Evolutionary conservation across 2,797 vertebrate genomes (phyloP), one percentile per base, ranked within the genome.

Genomic region (Hydrocynus forskahlii): DNA sequence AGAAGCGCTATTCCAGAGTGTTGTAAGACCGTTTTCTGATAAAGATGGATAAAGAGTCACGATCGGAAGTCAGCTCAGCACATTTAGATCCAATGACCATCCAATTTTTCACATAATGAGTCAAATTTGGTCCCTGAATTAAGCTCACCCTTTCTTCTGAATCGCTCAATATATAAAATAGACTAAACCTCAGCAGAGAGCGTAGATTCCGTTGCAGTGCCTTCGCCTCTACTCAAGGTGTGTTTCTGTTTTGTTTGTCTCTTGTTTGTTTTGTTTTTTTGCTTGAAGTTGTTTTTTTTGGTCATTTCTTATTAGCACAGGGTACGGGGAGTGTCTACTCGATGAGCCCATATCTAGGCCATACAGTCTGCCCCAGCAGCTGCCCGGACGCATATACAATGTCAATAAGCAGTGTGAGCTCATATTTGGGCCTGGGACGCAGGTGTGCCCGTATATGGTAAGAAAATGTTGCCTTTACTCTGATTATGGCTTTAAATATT

Each of bases 371-470:
- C 95, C 96, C 85, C 94, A 96, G 87, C 96, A 98, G 91, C 96
- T 98, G 88, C 97, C 98, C 0, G 98, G 98, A 82, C 91, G 94
- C 86, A 95, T 98, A 87, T 99, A 98, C 94, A 96, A 93, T 6
- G 97, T 99, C 93, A 97, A 99, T 92, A 99, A 98, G 93, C 98
- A 99, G 91, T 99, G 98, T 90, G 98, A 99, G 95, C 90, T 99
- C 92, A 98, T 99, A 95, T 99, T 99, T 92, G 98, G 98, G 88
- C 95, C 95, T 0, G 98, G 98, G 86, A 97, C 97, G 80, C 96
- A 98, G 94, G 96, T 99, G 94, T 99, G 98, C 92, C 97, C 98
- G 0, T 99, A 97, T 89, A 99, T 99, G 98, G 98, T 99, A 91
- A 97, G 98, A 94, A 77, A 86, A 90, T 74, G 66, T 2, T 5